phyloP scores from a whole-genome alignment of 1,140 invertebrate species.

The Procambarus clarkii region DNA sequence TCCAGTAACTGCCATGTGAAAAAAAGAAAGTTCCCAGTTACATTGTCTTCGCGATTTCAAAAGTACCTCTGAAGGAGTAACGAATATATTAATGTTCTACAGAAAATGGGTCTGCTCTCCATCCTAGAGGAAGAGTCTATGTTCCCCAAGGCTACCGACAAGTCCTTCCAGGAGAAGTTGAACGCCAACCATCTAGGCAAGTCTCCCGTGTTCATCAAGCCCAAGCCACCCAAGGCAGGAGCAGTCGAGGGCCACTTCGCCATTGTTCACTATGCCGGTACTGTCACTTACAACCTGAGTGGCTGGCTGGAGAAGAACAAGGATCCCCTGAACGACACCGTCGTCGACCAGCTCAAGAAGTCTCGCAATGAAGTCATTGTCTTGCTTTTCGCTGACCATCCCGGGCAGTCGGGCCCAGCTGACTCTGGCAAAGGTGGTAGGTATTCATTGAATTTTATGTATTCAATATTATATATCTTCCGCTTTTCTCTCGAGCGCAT shows the following conservation, averaged over 20 bases:
- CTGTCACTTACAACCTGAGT: conserved; percentile 34
- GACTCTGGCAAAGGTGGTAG: background rate
- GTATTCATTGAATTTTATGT: background rate
- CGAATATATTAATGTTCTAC: background rate
- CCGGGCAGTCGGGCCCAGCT: conserved; percentile 78
- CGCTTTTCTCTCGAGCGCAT: too few relatives aligned
- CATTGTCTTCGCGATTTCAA: too few relatives aligned
- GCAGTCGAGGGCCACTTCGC: conserved; percentile 21
- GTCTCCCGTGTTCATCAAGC: conserved; percentile 25
- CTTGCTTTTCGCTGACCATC: conserved; percentile 95
- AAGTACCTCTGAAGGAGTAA: background rate
- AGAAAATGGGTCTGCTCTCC: conserved; percentile 45
- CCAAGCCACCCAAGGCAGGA: conserved; percentile 21
- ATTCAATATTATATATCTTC: too few relatives aligned
- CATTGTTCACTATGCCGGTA: conserved; percentile 50
- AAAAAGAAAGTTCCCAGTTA: too few relatives aligned
- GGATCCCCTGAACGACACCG: conserved; percentile 50
- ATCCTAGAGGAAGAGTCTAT: conserved; percentile 47
- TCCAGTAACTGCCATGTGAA: too few relatives aligned
- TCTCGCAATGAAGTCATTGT: conserved; percentile 80
- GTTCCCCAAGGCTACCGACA: conserved; percentile 48
- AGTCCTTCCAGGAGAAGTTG: conserved; percentile 27
- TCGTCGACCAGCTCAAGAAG: conserved; percentile 52
- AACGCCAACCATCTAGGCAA: conserved; percentile 34
- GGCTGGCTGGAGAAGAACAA: conserved; percentile 57